These are phyloP conservation scores for Drosophila ambigua DNA, from an alignment of 1,140 invertebrate species.

Conservation along the genomic window DNA sequence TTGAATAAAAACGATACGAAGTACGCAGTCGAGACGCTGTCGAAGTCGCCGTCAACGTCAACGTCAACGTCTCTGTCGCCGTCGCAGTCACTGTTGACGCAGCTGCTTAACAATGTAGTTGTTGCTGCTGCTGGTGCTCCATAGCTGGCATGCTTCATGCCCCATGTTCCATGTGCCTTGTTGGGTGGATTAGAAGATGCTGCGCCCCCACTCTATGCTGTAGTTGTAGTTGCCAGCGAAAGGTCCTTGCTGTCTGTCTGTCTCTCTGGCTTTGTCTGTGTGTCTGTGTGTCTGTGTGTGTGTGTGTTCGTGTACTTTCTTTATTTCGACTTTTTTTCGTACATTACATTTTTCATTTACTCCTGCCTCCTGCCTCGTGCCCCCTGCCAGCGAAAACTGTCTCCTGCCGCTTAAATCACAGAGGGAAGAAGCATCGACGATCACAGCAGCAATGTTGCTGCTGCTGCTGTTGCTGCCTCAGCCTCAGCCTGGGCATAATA, in stretches of 20 bases:
- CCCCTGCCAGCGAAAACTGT: background rate
- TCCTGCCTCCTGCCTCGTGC: background rate
- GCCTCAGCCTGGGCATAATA: conserved; percentile 50
- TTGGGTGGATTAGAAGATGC: conserved; percentile 66
- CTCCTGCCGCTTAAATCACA: conserved; percentile 36
- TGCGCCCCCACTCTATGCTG: conserved; percentile 21
- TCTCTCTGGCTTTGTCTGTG: conserved; percentile 15
- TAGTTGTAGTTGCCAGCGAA: conserved; percentile 31
- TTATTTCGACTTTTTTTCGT: conserved; percentile 12
- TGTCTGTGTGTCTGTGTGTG: background rate
- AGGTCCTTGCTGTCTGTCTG: conserved; percentile 9
- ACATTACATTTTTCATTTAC: conserved; percentile 60
- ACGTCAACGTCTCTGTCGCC: background rate
- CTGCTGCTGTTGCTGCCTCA: background rate
- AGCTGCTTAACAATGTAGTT: conserved; percentile 20
- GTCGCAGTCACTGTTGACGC: background rate
- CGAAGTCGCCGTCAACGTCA: conserved; percentile 1
- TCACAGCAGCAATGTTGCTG: conserved; percentile 25
- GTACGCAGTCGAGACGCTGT: conserved; percentile 47
- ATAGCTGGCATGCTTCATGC: background rate
- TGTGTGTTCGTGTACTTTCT: background rate
- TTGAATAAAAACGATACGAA: conserved; percentile 83
- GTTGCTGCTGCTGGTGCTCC: conserved; percentile 10
- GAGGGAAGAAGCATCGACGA: conserved; percentile 43
- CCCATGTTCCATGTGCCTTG: conserved; percentile 1